A percentile compares a stretch with the other conserved stretches of the same genome.
These are phyloP conservation scores for Syngnathoides biaculeatus DNA, from an alignment of 2,113 vertebrate species.

Conservation along the genomic window DNA sequence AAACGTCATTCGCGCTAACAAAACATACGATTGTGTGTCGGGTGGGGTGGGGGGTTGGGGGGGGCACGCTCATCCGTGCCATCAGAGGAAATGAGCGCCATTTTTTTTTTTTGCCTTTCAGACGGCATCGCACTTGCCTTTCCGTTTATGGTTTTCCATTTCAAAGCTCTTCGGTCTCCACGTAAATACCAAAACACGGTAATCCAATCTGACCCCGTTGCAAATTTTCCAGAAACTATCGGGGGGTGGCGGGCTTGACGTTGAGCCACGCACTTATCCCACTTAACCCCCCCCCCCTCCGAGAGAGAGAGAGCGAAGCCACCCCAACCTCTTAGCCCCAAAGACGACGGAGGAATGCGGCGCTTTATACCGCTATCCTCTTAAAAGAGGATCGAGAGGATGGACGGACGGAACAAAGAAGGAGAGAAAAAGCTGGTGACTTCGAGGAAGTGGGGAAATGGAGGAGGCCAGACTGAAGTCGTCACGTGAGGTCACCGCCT, in stretches of 20 bases:
- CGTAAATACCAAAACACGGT: conserved; percentile 76
- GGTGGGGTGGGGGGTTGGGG: too few relatives aligned
- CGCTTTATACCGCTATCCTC: conserved; percentile 49
- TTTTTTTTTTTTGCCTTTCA: conserved; percentile 66
- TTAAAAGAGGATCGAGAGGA: conserved; percentile 56
- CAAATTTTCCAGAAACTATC: conserved; percentile 74
- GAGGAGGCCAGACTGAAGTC: conserved; percentile 38
- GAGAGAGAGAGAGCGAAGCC: conserved; percentile 69
- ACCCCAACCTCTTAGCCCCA: conserved; percentile 58
- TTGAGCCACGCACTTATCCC: conserved; percentile 74
- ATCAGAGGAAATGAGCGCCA: conserved; percentile 64
- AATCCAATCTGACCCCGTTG: conserved; percentile 74
- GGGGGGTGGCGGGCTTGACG: conserved; percentile 67
- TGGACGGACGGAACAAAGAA: conserved; percentile 18
- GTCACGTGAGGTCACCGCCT: conserved; percentile 28
- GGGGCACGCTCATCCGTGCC: conserved; percentile 59
- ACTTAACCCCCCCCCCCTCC: conserved; percentile 75
- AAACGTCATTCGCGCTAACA: conserved; percentile 36
- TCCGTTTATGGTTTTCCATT: conserved; percentile 74
- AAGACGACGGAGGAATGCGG: conserved; percentile 61
- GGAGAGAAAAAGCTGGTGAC: conserved; percentile 38
- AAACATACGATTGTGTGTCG: conserved; percentile 56
- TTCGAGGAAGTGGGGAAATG: conserved; percentile 41
- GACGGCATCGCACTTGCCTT: conserved; percentile 70
- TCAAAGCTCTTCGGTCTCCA: conserved; percentile 71